These are phyloP conservation scores for Monopterus albus DNA, from an alignment of 2,113 vertebrate species.

Conservation along the genomic window DNA sequence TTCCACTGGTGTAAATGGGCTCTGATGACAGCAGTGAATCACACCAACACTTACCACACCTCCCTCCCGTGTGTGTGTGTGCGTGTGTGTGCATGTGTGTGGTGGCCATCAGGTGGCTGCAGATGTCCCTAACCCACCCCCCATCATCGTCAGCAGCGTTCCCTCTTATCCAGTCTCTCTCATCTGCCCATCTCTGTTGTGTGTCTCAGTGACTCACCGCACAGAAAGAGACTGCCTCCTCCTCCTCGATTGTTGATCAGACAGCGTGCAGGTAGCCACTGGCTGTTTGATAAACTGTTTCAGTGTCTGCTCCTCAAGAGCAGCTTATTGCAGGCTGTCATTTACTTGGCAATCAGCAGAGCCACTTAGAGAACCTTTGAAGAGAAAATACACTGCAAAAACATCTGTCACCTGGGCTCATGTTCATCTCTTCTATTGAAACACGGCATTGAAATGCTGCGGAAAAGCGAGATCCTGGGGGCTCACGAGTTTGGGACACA, in stretches of 20 bases:
- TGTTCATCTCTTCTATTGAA: too few species aligned
- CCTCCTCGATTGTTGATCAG: background rate
- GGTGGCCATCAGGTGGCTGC: conserved; percentile 48
- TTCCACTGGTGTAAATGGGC: conserved; percentile 59
- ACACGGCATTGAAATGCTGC: too few species aligned
- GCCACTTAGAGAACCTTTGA: background rate
- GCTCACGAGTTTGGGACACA: too few species aligned
- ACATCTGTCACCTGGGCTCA: background rate
- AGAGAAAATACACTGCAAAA: background rate
- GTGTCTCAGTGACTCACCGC: conserved; percentile 58
- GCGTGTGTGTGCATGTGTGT: background rate
- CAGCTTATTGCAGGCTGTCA: background rate
- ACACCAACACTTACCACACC: conserved; percentile 43
- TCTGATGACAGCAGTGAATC: conserved; percentile 72
- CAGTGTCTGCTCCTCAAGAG: background rate
- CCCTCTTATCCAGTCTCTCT: conserved; percentile 50
- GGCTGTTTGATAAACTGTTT: conserved; percentile 20
- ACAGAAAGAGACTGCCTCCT: background rate
- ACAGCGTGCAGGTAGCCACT: background rate
- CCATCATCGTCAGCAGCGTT: conserved; percentile 32
- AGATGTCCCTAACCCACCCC: conserved; percentile 32
- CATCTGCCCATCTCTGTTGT: conserved; percentile 30
- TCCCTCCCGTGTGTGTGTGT: background rate
- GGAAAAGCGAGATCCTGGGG: too few species aligned
- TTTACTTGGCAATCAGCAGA: background rate